These are phyloP conservation scores for Drosophila busckii DNA, from an alignment of 1,140 invertebrate genomes.

Conservation along the genomic window DNA sequence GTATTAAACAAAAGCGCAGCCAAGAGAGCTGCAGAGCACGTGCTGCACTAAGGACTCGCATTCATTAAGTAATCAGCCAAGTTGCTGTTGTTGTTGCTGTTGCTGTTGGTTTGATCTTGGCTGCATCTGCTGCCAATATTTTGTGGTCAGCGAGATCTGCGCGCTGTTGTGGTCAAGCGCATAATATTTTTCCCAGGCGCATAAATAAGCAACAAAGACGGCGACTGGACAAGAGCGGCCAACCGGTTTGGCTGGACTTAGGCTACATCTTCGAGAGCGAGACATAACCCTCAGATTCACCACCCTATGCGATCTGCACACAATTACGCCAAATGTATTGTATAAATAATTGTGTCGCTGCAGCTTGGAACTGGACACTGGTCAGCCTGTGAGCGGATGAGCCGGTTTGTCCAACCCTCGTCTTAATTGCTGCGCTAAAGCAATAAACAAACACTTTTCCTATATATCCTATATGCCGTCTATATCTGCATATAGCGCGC, in stretches of 20 bases:
- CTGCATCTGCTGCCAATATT: slow-evolving; percentile 13
- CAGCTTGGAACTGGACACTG: slow-evolving; percentile 31
- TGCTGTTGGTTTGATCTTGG: slow-evolving; percentile 17
- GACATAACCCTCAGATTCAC: no score
- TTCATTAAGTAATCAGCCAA: slow-evolving; percentile 42
- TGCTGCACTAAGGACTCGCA: slow-evolving; percentile 25
- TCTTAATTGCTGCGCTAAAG: slow-evolving; percentile 45
- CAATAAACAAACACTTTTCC: slow-evolving; percentile 37
- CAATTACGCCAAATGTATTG: slow-evolving; percentile 52
- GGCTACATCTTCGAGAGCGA: no score
- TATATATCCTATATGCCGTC: not conserved
- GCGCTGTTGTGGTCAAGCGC: slow-evolving; percentile 15
- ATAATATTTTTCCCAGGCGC: slow-evolving; percentile 46
- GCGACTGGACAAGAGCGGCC: slow-evolving; percentile 3
- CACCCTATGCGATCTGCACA: slow-evolving; percentile 8
- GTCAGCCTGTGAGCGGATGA: slow-evolving; percentile 15
- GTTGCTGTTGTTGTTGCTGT: slow-evolving; percentile 5
- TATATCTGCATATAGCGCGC: slow-evolving; percentile 12
- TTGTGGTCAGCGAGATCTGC: slow-evolving; percentile 24
- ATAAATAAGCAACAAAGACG: slow-evolving; percentile 31
- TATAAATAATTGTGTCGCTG: slow-evolving; percentile 44
- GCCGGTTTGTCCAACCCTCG: slow-evolving; percentile 25
- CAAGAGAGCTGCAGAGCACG: slow-evolving; percentile 41
- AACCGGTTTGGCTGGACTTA: slow-evolving; percentile 30
- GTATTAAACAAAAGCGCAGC: slow-evolving; percentile 29